Percentiles rank a stretch among this genome's conserved stretches.
These are phyloP conservation scores for Oscheius sp. DNA, from an alignment of 2,888 invertebrate species.

Conservation along the genomic window DNA sequence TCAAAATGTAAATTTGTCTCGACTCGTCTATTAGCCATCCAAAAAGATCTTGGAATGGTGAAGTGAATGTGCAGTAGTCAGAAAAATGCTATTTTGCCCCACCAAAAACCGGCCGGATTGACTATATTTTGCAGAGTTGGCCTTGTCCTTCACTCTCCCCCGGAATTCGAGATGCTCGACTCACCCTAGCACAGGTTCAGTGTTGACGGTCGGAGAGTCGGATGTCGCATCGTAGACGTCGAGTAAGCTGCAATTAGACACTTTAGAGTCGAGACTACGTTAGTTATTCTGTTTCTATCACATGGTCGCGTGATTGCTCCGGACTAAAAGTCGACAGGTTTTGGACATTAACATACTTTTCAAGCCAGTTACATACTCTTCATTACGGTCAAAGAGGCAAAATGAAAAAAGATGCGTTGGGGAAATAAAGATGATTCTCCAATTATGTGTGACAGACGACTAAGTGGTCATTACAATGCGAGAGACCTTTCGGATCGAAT, in stretches of 20 bases:
- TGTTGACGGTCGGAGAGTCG: conserved; percentile 10
- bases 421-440: too few relatives aligned
- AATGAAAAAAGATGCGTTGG: not conserved
- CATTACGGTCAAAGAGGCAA: not conserved
- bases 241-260: conserved; percentile 31
- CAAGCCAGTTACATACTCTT: not conserved
- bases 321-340: not conserved
- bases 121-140: conserved; percentile 4
- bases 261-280: conserved; percentile 9
- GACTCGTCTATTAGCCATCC: too few relatives aligned
- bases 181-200: conserved; percentile 22
- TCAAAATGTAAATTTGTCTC: conserved; percentile 1
- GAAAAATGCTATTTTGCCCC: not conserved
- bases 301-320: not conserved
- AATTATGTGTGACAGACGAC: too few relatives aligned
- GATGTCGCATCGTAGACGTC: conserved; percentile 22
- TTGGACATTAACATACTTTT: not conserved
- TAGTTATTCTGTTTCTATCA: conserved; percentile 28
- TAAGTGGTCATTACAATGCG: too few relatives aligned
- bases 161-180: not conserved
- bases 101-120: not conserved
- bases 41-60: too few relatives aligned
- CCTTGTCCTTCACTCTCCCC: not conserved
- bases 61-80: not conserved
- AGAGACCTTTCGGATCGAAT: too few relatives aligned